These are phyloP conservation scores for Calyptomena viridis DNA, from an alignment of 2,113 vertebrate species.

Conservation along the genomic window DNA sequence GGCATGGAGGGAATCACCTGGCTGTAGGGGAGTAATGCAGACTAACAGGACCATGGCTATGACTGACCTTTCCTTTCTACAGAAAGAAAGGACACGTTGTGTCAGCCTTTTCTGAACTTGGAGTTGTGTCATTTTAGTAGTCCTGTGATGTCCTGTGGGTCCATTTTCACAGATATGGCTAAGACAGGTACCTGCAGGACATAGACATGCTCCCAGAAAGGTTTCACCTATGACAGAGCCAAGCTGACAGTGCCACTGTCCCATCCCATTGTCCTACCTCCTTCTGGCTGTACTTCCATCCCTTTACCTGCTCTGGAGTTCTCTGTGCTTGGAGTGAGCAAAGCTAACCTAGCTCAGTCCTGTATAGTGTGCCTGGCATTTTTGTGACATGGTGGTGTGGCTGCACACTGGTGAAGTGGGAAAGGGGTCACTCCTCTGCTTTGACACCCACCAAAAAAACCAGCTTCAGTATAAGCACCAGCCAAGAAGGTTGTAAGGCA, in stretches of 20 bases:
- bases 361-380: not conserved
- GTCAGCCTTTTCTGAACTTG: not conserved
- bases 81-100: rapidly evolving
- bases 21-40: not conserved
- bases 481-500: not conserved
- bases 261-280: not conserved
- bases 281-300: not conserved
- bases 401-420: not conserved
- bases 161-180: not conserved
- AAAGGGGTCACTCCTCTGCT: not conserved
- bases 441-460: not conserved
- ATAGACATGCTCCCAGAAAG: not conserved
- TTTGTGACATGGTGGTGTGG: not conserved
- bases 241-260: not conserved
- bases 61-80: not conserved
- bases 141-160: rapidly evolving
- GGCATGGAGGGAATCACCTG: not conserved
- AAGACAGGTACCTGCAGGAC: not conserved
- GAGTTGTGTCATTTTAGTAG: not conserved
- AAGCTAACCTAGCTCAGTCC: not conserved
- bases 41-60: not conserved
- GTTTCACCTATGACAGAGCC: not conserved
- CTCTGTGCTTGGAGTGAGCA: not conserved
- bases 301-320: not conserved
- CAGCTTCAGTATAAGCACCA: not conserved